Base-by-base conservation (phyloP, 2,113 vertebrate species). In the Dinomys branickii region DNA sequence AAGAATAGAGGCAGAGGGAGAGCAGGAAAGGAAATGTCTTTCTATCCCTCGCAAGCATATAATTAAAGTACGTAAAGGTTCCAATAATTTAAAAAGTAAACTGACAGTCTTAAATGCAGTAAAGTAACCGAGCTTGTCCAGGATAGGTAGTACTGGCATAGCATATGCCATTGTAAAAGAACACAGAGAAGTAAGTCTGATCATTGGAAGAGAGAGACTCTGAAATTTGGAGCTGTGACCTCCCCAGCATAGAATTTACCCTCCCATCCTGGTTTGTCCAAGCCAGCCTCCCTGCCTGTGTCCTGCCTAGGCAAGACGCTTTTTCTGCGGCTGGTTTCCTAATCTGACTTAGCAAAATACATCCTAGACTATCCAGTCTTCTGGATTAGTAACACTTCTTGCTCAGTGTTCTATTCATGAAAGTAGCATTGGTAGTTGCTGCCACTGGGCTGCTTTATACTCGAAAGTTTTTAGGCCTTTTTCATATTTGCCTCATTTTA, bases 131-230 rank as follows among this genome's bases (percentile, higher is more conserved):
- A 52, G 38, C 77, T 38, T 28, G 9, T 38, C 24, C 52, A 35
- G 58, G 52, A 85, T 14, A 75, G 50, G n/a, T 0, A 67, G 33
- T 16, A 38, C 10, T 33, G 52, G 58, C 41, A 47, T 0, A 50
- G 4, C 17, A 6, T 2, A 1, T 0, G 20, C 50, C 4, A 2
- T 47, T 24, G 22, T 16, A 22, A 84, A 59, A n/a, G 0, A 61
- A 16, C 54, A 73, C 35, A 78, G 52, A 88, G 61, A 13, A 52
- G 35, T 3, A 7, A 14, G 10, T 41, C n/a, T 65, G 44, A 47
- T n/a, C 14, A 0, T 0, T 7, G 41, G 50, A 61, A 63, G 50
- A 61, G 56, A 7, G 63, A 0, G 87, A 14, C 3, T 73, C 20
- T 44, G 41, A 77, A 26, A 35, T 0, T 0, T 8, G 44, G 52